A percentile compares a stretch with the other conserved stretches of the same genome.
Conservation (phyloP, 2,888 invertebrate species). For the Chrysina gloriosa region DNA sequence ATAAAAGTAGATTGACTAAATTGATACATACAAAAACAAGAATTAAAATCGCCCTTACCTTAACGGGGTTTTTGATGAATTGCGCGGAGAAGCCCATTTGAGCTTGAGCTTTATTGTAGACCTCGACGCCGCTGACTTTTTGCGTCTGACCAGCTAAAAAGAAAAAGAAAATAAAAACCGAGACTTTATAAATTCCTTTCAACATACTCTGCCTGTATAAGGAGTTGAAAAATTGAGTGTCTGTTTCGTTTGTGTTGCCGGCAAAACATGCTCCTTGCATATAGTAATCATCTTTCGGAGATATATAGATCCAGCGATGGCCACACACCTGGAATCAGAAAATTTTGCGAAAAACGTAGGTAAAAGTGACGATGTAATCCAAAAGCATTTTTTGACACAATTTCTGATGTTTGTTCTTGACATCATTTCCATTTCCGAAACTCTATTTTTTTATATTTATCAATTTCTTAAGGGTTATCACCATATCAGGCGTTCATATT, state of each 20-base stretch:
- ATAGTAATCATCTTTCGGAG: conserved; percentile 49
- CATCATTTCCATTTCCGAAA: too few species aligned
- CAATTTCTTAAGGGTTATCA: too few species aligned
- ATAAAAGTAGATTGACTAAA: conserved; percentile 1
- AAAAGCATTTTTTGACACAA: too few species aligned
- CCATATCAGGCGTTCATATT: too few species aligned
- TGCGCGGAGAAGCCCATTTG: conserved; percentile 68
- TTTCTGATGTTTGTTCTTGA: too few species aligned
- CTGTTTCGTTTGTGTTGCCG: conserved; percentile 49
- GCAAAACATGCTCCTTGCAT: conserved; percentile 60
- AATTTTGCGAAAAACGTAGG: too few species aligned
- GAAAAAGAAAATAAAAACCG: neutral
- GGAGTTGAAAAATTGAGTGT: conserved; percentile 33
- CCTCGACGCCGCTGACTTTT: neutral
- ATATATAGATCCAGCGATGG: conserved; percentile 60
- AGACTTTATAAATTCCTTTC: too few species aligned
- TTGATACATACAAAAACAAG: neutral
- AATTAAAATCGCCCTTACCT: neutral
- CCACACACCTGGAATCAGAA: conserved; percentile 60
- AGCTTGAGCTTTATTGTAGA: conserved; percentile 67
- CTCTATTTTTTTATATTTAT: too few species aligned
- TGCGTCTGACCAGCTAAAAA: conserved; percentile 1
- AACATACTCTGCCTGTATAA: conserved; percentile 16
- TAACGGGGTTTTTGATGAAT: conserved; percentile 61
- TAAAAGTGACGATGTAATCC: neutral